Evolutionary conservation across 2,888 invertebrate species (phyloP).

Genomic region (Parapristionchus giblindavisi): DNA sequence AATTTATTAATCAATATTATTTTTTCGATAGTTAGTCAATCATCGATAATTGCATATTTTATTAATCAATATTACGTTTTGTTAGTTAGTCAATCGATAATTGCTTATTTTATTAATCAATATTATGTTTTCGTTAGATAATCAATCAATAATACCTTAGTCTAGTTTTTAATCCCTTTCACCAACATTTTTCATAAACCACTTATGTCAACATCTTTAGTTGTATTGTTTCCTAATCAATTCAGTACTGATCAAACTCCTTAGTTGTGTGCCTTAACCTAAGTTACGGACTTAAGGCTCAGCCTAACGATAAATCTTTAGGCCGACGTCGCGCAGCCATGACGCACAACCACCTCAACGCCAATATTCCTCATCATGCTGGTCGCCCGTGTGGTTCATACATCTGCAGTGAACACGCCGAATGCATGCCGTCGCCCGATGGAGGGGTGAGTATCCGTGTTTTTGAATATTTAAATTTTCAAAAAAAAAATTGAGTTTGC

Average conservation of each 20-base stretch:
- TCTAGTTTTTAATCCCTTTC: too few species aligned
- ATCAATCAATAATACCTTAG: too few species aligned
- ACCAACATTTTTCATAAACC: too few species aligned
- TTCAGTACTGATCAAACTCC: background rate
- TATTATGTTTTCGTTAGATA: background rate
- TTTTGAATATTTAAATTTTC: too few species aligned
- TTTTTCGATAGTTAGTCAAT: background rate
- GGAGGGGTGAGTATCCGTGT: slow-evolving; percentile 51
- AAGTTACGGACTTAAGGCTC: background rate
- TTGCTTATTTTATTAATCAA: slow-evolving; percentile 3
- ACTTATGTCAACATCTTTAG: slow-evolving; percentile 7
- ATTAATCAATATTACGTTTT: background rate
- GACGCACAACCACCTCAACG: slow-evolving; percentile 41
- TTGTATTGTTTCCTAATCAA: background rate
- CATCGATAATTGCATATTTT: slow-evolving; percentile 3
- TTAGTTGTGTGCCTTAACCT: background rate
- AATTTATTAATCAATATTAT: background rate
- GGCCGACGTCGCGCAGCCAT: background rate
- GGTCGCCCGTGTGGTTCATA: slow-evolving; percentile 70
- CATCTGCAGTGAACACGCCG: slow-evolving; percentile 86
- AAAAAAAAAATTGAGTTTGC: too few species aligned
- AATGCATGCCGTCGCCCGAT: slow-evolving; percentile 85
- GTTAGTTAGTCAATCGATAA: slow-evolving; percentile 27
- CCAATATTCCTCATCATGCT: slow-evolving; percentile 46
- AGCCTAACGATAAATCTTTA: background rate